Conservation (phyloP, 2,888 invertebrate species). For the Lymantria monacha region DNA sequence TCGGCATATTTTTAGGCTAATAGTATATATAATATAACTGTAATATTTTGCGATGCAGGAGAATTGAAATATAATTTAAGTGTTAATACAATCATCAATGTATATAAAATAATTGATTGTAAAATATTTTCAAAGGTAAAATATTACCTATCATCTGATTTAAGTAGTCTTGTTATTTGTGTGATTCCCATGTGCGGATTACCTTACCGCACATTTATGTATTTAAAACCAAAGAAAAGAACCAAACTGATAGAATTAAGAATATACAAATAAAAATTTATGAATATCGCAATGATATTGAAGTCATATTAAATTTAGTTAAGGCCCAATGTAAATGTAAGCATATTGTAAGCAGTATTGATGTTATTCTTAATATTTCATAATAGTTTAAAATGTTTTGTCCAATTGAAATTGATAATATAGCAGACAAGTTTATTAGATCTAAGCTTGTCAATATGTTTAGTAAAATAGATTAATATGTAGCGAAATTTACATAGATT, state of each 20-base stretch:
- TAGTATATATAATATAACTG: slow-evolving; percentile 56
- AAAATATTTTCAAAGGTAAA: background rate
- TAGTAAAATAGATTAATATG: slow-evolving; percentile 8
- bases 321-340: background rate
- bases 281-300: slow-evolving; percentile 6
- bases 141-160: background rate
- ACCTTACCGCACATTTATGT: slow-evolving; percentile 1
- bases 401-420: slow-evolving; percentile 23
- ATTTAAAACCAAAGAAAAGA: slow-evolving; percentile 62
- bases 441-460: slow-evolving; percentile 16
- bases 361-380: slow-evolving; percentile 11
- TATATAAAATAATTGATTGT: slow-evolving; percentile 42
- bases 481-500: slow-evolving; percentile 12
- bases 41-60: slow-evolving; percentile 80
- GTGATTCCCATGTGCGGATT: background rate
- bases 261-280: slow-evolving; percentile 26
- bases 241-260: slow-evolving; percentile 63
- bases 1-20: slow-evolving; percentile 65
- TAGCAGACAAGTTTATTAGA: slow-evolving; percentile 16
- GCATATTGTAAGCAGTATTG: slow-evolving; percentile 7
- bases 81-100: slow-evolving; percentile 59
- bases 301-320: slow-evolving; percentile 12
- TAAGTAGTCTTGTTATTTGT: background rate
- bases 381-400: slow-evolving; percentile 15
- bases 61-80: slow-evolving; percentile 78